Conservation (phyloP, 2,888 invertebrate species). For the Andrena marginata region DNA sequence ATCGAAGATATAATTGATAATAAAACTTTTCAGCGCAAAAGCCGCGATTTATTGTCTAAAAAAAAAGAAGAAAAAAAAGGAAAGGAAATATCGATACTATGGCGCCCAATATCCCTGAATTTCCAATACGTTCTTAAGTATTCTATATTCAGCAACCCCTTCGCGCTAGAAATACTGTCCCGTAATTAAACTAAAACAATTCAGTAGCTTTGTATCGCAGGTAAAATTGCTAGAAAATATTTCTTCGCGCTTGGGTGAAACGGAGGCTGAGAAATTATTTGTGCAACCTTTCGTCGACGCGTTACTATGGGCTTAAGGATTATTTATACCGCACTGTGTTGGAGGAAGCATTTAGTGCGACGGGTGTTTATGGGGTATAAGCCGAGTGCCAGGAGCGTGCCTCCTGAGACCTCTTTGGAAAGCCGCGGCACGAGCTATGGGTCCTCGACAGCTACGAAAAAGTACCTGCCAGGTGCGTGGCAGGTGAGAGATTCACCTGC, state of each 20-base stretch:
- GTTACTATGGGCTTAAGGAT: neutral
- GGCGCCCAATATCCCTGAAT: neutral
- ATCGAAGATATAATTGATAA: conserved; percentile 36
- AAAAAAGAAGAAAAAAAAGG: no score
- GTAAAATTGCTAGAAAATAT: no score
- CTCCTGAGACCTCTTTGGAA: conserved; percentile 16
- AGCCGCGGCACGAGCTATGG: conserved; percentile 60
- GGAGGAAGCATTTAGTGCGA: conserved; percentile 6
- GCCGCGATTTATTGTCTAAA: conserved; percentile 2
- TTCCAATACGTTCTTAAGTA: neutral
- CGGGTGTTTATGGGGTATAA: neutral
- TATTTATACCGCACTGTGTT: conserved; percentile 9
- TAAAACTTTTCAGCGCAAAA: conserved; percentile 6
- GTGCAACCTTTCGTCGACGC: neutral
- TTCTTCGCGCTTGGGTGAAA: no score
- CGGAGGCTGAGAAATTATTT: no score
- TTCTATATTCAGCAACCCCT: neutral
- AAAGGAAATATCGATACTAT: no score
- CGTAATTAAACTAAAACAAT: neutral
- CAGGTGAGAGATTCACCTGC: conserved; percentile 83
- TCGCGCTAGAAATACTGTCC: no score
- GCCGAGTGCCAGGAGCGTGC: neutral
- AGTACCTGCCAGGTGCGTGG: conserved; percentile 78
- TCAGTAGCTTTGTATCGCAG: neutral
- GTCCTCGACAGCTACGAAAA: conserved; percentile 48